phyloP scores from a whole-genome alignment of 2,888 invertebrate species.

The Drosophila emarginata region DNA sequence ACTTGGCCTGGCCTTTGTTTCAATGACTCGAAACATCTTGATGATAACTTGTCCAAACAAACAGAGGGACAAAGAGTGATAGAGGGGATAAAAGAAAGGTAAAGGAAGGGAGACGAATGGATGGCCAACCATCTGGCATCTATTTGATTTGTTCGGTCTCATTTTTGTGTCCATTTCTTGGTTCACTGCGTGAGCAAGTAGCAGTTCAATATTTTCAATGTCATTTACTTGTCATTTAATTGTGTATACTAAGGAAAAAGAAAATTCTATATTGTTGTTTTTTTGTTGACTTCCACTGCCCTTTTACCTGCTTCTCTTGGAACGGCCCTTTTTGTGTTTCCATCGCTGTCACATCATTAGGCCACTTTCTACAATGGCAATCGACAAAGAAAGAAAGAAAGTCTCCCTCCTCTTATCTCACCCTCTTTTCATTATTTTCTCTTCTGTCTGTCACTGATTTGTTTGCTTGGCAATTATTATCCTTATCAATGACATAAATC shows the following conservation, averaged over 20 bases:
- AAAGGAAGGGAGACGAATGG: neutral
- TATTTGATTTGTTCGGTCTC: slow-evolving; percentile 50
- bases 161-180: slow-evolving; percentile 55
- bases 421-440: slow-evolving; percentile 17
- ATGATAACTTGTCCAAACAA: slow-evolving; percentile 67
- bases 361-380: slow-evolving; percentile 28
- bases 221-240: slow-evolving; percentile 67
- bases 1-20: slow-evolving; percentile 71
- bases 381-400: slow-evolving; percentile 27
- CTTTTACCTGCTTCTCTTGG: neutral
- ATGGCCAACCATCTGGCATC: slow-evolving; percentile 16
- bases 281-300: slow-evolving; percentile 7
- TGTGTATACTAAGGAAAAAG: neutral
- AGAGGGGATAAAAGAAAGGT: no score
- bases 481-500: slow-evolving; percentile 78
- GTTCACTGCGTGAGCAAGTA: slow-evolving; percentile 57
- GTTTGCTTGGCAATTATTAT: slow-evolving; percentile 74
- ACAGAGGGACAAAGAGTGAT: neutral
- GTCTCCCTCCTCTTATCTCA: slow-evolving; percentile 29
- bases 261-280: no score
- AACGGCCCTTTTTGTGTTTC: slow-evolving; percentile 58
- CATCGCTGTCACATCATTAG: slow-evolving; percentile 68
- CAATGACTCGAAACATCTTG: slow-evolving; percentile 74
- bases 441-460: slow-evolving; percentile 53
- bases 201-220: slow-evolving; percentile 66